Base-by-base conservation (phyloP, 2,888 invertebrate species). In the Aspidiotus rigidus region DNA sequence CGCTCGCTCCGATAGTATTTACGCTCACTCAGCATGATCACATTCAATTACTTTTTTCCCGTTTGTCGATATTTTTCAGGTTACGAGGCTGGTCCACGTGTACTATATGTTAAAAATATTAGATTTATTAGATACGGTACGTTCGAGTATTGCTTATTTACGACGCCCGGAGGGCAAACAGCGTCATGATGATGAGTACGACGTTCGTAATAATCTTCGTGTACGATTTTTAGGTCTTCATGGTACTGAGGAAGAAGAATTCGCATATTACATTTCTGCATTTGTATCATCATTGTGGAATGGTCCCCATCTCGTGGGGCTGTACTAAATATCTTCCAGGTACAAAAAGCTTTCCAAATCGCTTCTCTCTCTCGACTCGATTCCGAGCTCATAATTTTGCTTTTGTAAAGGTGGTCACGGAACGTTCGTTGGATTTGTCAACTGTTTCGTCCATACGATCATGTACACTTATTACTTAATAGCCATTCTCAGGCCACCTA, bases 241-340 rank as follows among this genome's bases (percentile, higher is more conserved):
- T 94, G 76, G 90, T 93, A 8, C 78, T 93, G 74, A 83, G 93
- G 60, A 93, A 93, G 79, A 93, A 93, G 78, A 86, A 89, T 75
- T 85, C 85, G 69, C 93, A 94, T 78, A 87, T 94, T 28, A 86
- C 90, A 0, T 89, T 90, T 76, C 82, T 94, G 28, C 93, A 94
- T 76, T 85, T 94, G 16, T 93, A 92, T 76, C 93, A 94, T 78
- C 93, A 94, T 77, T 82, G 86, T 6, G 81, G 87, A 76, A 90
- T 88, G 79, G 90, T 88, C 17, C 79, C 89, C 72, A 85, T 88
- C 77, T 85, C 86, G 1, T 90, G 89, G 89, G 86, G 86, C 16
- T 90, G 13, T 7, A 9, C 28, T 1, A 59, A 59, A 10, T 59
- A 59, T 39, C 39, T 39, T 28, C 59, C 59, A 28, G 59, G 59